A percentile compares a stretch with the other conserved stretches of the same genome.
Evolutionary conservation across 2,888 invertebrate genomes (phyloP).

Genomic region (Galerucella pusilla): DNA sequence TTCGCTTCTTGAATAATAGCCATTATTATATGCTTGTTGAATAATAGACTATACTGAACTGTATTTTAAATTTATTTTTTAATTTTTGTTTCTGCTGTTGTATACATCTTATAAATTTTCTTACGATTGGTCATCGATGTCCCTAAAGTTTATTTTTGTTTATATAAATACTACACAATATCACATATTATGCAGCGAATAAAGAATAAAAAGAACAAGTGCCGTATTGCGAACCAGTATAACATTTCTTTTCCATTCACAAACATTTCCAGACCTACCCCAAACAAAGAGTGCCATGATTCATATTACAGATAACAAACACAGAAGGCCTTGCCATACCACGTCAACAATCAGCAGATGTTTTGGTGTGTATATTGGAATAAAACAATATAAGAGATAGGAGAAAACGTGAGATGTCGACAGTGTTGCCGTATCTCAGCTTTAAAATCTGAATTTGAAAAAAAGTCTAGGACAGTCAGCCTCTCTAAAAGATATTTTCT

Average conservation of each 20-base stretch:
- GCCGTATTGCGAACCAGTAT: neutral
- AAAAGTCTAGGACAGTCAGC: no score
- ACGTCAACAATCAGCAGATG: slow-evolving; percentile 18
- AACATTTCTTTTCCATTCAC: slow-evolving; percentile 13
- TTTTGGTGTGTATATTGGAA: slow-evolving; percentile 3
- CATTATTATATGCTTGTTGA: no score
- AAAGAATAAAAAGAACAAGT: slow-evolving; percentile 4
- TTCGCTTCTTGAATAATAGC: no score
- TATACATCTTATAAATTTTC: no score
- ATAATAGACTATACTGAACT: no score
- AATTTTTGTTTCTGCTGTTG: no score
- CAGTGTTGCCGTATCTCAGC: neutral
- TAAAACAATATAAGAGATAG: neutral
- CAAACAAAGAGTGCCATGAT: slow-evolving; percentile 25
- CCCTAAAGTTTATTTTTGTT: neutral
- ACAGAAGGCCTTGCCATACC: slow-evolving; percentile 16
- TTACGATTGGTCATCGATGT: no score
- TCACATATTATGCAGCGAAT: neutral
- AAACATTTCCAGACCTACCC: slow-evolving; percentile 27
- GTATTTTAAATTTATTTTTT: no score
- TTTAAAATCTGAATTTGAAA: no score
- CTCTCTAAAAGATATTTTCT: no score
- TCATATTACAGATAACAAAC: slow-evolving; percentile 26
- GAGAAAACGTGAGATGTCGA: neutral
- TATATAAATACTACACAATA: neutral